Conservation (phyloP, 2,888 invertebrate species). For the Lingula anatina region DNA sequence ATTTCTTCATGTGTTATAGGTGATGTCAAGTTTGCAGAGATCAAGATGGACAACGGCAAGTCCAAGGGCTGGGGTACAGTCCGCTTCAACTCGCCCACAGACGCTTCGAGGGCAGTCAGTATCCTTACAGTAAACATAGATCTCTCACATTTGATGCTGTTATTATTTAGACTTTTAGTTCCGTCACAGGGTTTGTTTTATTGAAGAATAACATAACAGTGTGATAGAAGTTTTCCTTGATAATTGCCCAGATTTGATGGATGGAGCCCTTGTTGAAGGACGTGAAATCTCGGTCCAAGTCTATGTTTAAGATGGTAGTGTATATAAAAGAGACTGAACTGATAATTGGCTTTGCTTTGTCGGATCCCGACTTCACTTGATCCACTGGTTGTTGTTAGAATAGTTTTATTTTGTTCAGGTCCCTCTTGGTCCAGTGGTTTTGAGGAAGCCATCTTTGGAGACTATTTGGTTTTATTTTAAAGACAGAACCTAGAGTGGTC, state of each 20-base stretch:
- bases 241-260: conserved; percentile 70
- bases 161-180: neutral
- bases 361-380: too few species aligned
- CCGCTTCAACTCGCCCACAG: conserved; percentile 80
- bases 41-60: conserved; percentile 59
- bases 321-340: too few species aligned
- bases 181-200: neutral
- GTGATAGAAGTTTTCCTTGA: conserved; percentile 9
- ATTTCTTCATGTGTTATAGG: too few species aligned
- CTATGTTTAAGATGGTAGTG: too few species aligned
- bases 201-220: neutral
- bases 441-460: too few species aligned
- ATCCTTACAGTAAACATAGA: too few species aligned
- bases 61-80: conserved; percentile 84
- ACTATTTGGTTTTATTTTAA: too few species aligned
- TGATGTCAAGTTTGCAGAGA: conserved; percentile 90
- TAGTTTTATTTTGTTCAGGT: too few species aligned
- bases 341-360: too few species aligned
- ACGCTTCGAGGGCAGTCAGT: conserved; percentile 89
- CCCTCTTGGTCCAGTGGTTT: too few species aligned
- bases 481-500: too few species aligned
- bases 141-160: neutral
- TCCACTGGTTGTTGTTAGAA: too few species aligned
- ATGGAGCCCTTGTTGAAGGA: conserved; percentile 84
- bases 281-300: conserved; percentile 86